Conservation (phyloP, 2,888 invertebrate species). For the Nomada ferruginata region DNA sequence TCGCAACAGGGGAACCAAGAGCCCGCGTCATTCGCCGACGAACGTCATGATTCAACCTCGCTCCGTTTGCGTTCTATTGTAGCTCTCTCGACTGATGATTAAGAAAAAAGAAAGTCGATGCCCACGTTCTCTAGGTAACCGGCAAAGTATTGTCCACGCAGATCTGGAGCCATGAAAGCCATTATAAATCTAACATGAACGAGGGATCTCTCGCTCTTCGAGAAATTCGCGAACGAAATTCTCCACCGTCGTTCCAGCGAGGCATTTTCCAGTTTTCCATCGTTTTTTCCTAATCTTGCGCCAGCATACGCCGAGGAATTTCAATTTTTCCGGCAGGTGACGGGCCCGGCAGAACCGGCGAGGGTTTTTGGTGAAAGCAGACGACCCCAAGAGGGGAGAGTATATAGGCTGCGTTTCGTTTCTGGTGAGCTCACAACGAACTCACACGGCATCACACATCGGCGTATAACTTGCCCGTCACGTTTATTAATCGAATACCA, state of each 20-base stretch:
- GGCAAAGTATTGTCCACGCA: constrained; percentile 54
- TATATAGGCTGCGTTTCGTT: constrained; percentile 82
- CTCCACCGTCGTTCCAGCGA: background rate
- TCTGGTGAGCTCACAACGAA: constrained; percentile 81
- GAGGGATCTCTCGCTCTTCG: background rate
- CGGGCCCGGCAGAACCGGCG: constrained; percentile 42
- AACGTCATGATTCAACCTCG: constrained; percentile 75
- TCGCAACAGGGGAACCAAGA: constrained; percentile 20
- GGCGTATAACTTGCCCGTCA: constrained; percentile 64
- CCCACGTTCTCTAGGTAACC: constrained; percentile 8
- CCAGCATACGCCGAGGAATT: constrained; percentile 39
- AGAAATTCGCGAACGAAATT: background rate
- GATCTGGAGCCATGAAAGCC: constrained; percentile 22
- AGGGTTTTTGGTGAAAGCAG: constrained; percentile 82
- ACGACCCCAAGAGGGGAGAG: constrained; percentile 80
- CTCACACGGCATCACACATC: constrained; percentile 76
- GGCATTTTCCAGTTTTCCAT: background rate
- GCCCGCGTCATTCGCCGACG: constrained; percentile 33
- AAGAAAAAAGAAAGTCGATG: constrained; percentile 79
- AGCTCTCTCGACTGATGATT: constrained; percentile 72
- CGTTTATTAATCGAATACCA: constrained; percentile 42
- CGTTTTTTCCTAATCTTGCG: background rate
- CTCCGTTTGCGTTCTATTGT: constrained; percentile 68
- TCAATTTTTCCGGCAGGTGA: constrained; percentile 66
- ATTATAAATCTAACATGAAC: background rate